Base-by-base conservation (phyloP, 2,113 vertebrate species). In the Sinocyclocheilus anophthalmus region DNA sequence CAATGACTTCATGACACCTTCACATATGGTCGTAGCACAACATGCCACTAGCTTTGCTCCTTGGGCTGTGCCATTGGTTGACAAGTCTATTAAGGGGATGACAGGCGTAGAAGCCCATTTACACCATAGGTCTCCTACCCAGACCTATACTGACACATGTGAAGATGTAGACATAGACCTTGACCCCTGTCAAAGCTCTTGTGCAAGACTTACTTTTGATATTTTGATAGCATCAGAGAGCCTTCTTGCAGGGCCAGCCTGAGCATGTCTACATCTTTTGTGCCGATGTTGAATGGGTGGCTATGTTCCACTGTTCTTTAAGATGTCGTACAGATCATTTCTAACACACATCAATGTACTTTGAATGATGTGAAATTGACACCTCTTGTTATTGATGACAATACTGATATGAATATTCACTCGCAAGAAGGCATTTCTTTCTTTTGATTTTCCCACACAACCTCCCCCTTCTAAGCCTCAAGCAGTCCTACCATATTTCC, bases 71-170 rank as follows among this genome's bases (percentile, higher is more conserved):
- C 80, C 84, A 89, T 81, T 80, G 85, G 57, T 70, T 89, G 90
- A 90, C 90, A 90, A 87, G 84, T 91, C 87, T 90, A 90, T 91
- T 91, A 91, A 85, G 86, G 67, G 76, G 82, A 88, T 89, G 86
- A 91, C 89, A 90, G 76, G 87, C 87, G 61, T 83, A 88, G 87
- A 88, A 87, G 88, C 86, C 90, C 87, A 88, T 91, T 91, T 88
- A 87, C 89, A 86, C 88, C 77, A 72, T 48, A 57, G 84, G 84
- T 85, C 88, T 88, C 50, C 84, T 83, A 83, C 63, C 88, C 88
- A 86, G 86, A 86, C 90, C 83, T 85, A 88, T 75, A 61, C 88
- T 85, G 88, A 86, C 88, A 88, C 86, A 90, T 76, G 85, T 83
- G 76, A 88, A 88, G 81, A 87, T 84, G 59, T 76, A 87, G 88